These are phyloP conservation scores for Pteruthius melanotis DNA, from an alignment of 2,113 vertebrate genomes.

Conservation along the genomic window DNA sequence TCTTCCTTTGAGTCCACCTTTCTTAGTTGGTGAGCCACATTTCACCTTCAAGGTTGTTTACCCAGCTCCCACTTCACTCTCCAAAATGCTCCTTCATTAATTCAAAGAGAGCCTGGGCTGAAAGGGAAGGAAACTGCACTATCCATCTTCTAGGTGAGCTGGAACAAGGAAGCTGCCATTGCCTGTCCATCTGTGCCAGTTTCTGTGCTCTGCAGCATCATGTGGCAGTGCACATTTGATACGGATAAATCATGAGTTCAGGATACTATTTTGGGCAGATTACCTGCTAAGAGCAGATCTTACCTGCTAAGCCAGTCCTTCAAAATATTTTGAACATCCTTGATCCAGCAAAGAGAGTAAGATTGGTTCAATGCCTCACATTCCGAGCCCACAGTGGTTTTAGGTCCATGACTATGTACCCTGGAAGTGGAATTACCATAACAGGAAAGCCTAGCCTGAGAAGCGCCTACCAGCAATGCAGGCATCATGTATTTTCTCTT, in stretches of 20 bases:
- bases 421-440: neutral
- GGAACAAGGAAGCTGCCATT: neutral
- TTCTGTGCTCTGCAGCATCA: neutral
- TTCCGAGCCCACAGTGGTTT: neutral
- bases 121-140: neutral
- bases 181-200: neutral
- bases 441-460: neutral
- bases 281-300: neutral
- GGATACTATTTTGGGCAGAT: neutral
- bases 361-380: rapidly evolving
- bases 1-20: neutral
- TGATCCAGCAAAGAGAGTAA: neutral
- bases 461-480: neutral
- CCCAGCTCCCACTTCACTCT: neutral
- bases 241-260: neutral
- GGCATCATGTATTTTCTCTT: neutral
- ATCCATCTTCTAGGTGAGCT: neutral
- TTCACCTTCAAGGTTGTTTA: neutral
- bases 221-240: neutral
- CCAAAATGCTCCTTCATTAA: neutral
- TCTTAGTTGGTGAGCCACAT: neutral
- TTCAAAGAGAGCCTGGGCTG: neutral
- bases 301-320: neutral
- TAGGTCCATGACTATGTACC: neutral
- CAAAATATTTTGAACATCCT: neutral